Base-by-base conservation (phyloP, 2,888 invertebrate species). In the Melinaea menophilus region DNA sequence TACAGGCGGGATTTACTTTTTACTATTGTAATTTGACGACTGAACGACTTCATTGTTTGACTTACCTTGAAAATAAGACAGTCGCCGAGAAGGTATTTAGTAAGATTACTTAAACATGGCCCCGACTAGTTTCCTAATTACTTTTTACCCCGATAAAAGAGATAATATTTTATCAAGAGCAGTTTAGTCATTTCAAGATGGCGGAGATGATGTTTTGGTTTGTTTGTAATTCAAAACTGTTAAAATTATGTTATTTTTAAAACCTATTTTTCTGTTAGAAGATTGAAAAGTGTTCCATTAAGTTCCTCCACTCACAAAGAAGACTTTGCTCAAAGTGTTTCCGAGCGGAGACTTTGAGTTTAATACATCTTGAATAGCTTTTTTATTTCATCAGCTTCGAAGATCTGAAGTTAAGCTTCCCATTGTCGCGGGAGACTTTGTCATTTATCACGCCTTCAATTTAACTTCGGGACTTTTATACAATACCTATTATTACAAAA, bases 381-480 rank as follows among this genome's bases (percentile, higher is more conserved):
- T 61, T 60, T 61, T 61, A 61, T 61, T 46, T 61, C 56, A 61
- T 61, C 45, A 61, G 34, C 48, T 22, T 13, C 56, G n/a, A 35
- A 35, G 47, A 51, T 4, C 51, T 4, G 11, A 51, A 31, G 51
- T 51, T 31, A 51, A 51, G 31, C 31, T 5, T 31, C 31, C 22
- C 5, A 31, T 51, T 31, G 51, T 41, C 9, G 41, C 3, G 9
- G 3, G 9, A 7, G 7, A 51, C 3, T 7, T 31, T 12, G 5
- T 51, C 11, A 22, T 31, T 31, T 41, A 5, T 37, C 7, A 5
- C 5, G 11, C 3, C 9, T 41, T 41, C 9, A 11, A 9, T 41
- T 41, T 41, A 3, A 9, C 7, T 41, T 41, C 11, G 41, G 9
- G 9, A 41, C 2, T 41, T 9, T 9, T 9, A 9, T 41, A 22